Conservation (phyloP, 2,113 vertebrate genomes). For the Perca fluviatilis region DNA sequence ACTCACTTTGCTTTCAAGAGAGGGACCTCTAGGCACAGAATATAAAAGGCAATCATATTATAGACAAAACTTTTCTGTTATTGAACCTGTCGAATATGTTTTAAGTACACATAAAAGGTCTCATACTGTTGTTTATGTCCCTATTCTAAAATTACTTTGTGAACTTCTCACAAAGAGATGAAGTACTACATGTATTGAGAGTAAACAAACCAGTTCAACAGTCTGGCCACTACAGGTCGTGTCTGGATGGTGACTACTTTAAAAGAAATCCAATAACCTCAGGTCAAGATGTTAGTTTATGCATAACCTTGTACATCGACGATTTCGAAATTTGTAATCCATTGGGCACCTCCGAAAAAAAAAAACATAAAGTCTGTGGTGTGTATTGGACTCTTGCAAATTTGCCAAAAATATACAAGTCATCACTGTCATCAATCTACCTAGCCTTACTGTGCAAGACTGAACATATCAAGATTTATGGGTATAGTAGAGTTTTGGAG, state of each 20-base stretch:
- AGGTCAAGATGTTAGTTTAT: not conserved
- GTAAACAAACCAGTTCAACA: not conserved
- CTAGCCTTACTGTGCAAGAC: constrained; percentile 24
- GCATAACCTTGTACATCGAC: not conserved
- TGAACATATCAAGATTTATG: constrained; percentile 11
- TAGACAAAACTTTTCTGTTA: not conserved
- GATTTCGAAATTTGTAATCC: not conserved
- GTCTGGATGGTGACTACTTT: constrained; percentile 6
- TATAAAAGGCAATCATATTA: too few species aligned
- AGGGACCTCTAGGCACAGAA: too few species aligned
- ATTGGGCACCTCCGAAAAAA: not conserved
- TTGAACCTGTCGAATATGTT: constrained; percentile 17
- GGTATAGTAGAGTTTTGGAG: not conserved
- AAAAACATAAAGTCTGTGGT: constrained; percentile 1
- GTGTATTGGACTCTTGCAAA: not conserved
- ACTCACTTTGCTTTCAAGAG: too few species aligned
- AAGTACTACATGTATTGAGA: not conserved
- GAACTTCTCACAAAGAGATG: too few species aligned
- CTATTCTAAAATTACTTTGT: not conserved
- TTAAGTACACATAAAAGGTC: not conserved
- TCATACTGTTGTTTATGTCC: constrained; percentile 4
- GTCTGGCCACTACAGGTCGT: not conserved
- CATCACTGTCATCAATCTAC: constrained; percentile 10
- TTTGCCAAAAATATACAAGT: constrained; percentile 9
- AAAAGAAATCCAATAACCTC: not conserved